A percentile compares a stretch with the other conserved stretches of the same genome.
phyloP scores from a whole-genome alignment of 64 coral and sea anemone genomes.

The Actinia equina region DNA sequence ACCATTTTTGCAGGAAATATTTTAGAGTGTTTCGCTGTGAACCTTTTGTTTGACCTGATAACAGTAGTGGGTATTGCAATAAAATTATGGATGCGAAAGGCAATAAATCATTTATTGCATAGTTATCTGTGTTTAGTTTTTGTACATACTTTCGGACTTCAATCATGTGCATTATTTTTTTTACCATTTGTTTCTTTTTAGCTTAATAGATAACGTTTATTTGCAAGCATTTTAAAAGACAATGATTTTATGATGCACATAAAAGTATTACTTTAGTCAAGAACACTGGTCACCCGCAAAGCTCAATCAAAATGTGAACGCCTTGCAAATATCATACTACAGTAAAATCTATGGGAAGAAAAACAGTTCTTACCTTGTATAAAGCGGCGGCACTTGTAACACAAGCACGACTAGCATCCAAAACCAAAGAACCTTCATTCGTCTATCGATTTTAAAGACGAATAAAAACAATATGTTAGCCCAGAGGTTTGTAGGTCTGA shows the following conservation, averaged over 20 bases:
- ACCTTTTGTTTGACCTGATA: not conserved
- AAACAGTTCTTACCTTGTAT: not conserved
- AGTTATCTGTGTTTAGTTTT: no score
- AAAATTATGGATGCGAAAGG: not conserved
- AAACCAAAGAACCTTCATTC: not conserved
- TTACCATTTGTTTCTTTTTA: no score
- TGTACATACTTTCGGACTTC: no score
- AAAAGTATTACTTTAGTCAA: no score
- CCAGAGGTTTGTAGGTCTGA: not conserved
- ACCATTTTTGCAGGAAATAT: not conserved
- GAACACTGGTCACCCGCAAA: no score
- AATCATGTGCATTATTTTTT: no score
- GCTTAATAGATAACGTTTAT: no score
- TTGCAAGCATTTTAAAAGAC: no score
- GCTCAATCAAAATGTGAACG: no score
- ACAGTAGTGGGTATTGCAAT: not conserved
- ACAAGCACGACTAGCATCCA: not conserved
- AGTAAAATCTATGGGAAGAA: not conserved
- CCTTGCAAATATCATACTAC: no score
- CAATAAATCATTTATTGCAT: not conserved
- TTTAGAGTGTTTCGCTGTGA: not conserved
- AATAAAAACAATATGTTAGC: not conserved
- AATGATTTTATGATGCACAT: no score
- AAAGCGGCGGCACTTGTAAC: not conserved
- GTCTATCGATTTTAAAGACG: not conserved